Evolutionary conservation across 2,797 vertebrate genomes (phyloP).

Genomic region (Characodon lateralis): DNA sequence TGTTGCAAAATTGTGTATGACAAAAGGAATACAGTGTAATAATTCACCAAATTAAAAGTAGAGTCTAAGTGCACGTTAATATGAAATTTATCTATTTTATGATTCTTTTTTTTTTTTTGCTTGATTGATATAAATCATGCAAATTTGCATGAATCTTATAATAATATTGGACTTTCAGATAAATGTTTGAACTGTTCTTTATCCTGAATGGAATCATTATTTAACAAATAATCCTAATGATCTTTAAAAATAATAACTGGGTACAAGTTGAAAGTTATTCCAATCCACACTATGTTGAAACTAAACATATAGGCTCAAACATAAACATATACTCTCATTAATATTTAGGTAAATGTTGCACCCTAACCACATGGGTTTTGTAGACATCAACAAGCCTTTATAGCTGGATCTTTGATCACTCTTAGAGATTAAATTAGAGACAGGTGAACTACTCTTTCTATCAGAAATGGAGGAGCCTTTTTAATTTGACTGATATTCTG

Average conservation of each 20-base stretch:
- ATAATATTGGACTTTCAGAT: background rate
- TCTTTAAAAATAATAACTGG: background rate
- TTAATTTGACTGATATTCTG: background rate
- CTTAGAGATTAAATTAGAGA: background rate
- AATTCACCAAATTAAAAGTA: background rate
- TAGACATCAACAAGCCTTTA: background rate
- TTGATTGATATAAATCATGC: background rate
- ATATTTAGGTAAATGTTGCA: background rate
- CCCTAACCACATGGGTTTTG: background rate
- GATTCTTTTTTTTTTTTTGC: background rate
- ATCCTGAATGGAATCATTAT: background rate
- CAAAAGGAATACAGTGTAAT: background rate
- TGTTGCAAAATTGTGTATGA: background rate
- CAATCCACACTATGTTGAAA: too few relatives aligned
- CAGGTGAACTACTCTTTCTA: background rate
- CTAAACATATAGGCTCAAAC: background rate
- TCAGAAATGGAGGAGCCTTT: background rate
- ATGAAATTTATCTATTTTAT: background rate
- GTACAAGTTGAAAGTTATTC: background rate
- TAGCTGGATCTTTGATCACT: background rate
- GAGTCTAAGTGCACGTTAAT: background rate
- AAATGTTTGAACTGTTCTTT: background rate
- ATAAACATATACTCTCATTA: background rate
- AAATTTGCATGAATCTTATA: background rate
- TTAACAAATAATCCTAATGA: background rate